Evolutionary conservation across 2,888 invertebrate genomes (phyloP), one percentile per base, ranked within the genome.

Genomic region (Eilema caniola): DNA sequence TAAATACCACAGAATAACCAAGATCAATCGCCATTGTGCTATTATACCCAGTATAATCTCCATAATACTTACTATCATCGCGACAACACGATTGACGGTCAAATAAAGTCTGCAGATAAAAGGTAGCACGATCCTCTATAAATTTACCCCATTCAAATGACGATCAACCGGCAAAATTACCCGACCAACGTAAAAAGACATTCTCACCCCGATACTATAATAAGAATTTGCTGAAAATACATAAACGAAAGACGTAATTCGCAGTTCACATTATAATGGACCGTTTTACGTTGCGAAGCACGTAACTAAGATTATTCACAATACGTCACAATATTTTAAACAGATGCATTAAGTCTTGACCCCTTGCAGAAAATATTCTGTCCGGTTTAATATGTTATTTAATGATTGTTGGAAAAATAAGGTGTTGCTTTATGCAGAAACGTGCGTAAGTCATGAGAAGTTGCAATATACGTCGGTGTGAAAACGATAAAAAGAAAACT

Each of bases 281-380:
- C 73, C 65, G 64, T 14, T 20, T 77, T 72, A 74, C 75, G 70
- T 66, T 69, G 76, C 76, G 69, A 72, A 78, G 81, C 92, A 90
- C 90, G 90, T 89, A 87, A 83, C 74, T 82, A 85, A 88, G 86
- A 93, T 93, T 90, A 93, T 90, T 92, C 91, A 92, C 81, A 79
- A 83, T 82, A 87, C 88, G 91, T 93, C 93, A 91, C 91, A 92
- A 93, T 94, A 93, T 92, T 93, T 93, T 91, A 93, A 92, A 90
- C 88, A 86, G 82, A 86, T 89, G 87, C 89, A 91, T 92, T 91
- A 90, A 90, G 89, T 82, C 74, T 81, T 90, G 90, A 92, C 90
- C 89, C 84, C 85, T 84, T 84, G 84, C 89, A 88, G 90, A 89
- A 90, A 88, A 88, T 90, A 89, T 88, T 88, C 86, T 91, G 92